Percentiles rank a stretch among this genome's conserved stretches.
These are phyloP conservation scores for Ochropleura leucogaster DNA, from an alignment of 2,888 invertebrate species.

Conservation along the genomic window DNA sequence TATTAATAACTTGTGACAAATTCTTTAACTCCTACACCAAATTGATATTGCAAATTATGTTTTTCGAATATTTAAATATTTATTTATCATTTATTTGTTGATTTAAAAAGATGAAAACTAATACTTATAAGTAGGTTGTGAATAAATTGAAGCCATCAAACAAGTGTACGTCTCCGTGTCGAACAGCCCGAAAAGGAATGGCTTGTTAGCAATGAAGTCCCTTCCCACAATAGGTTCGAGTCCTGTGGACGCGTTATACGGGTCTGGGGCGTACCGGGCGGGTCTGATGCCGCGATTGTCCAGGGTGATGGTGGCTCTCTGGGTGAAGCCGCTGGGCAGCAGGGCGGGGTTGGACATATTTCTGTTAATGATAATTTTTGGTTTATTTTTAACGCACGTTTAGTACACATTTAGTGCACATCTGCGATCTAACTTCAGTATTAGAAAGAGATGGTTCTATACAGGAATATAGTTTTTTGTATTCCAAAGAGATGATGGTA, in stretches of 20 bases:
- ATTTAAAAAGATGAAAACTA: no score
- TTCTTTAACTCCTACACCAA: no score
- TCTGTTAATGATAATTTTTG: slow-evolving; percentile 38
- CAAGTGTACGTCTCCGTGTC: slow-evolving; percentile 45
- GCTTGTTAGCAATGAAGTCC: slow-evolving; percentile 56
- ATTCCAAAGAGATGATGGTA: not conserved
- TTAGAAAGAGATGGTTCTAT: not conserved
- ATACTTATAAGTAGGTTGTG: slow-evolving; percentile 40
- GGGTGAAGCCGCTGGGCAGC: slow-evolving; percentile 58
- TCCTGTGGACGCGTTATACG: slow-evolving; percentile 50
- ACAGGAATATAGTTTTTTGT: not conserved
- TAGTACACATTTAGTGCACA: no score
- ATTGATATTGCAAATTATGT: no score
- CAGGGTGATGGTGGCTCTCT: slow-evolving; percentile 59
- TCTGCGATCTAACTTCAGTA: not conserved
- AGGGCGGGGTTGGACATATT: slow-evolving; percentile 61
- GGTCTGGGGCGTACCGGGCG: slow-evolving; percentile 20
- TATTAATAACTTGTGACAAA: no score
- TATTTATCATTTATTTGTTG: no score
- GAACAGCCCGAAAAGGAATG: slow-evolving; percentile 51
- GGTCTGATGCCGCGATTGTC: slow-evolving; percentile 49
- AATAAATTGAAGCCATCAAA: slow-evolving; percentile 24
- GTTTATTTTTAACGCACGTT: slow-evolving; percentile 1
- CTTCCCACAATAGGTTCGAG: slow-evolving; percentile 43
- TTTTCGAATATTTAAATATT: no score